Percentiles rank a stretch among this genome's conserved stretches.
phyloP scores from a whole-genome alignment of 2,888 invertebrate genomes.

The Helleia helle region DNA sequence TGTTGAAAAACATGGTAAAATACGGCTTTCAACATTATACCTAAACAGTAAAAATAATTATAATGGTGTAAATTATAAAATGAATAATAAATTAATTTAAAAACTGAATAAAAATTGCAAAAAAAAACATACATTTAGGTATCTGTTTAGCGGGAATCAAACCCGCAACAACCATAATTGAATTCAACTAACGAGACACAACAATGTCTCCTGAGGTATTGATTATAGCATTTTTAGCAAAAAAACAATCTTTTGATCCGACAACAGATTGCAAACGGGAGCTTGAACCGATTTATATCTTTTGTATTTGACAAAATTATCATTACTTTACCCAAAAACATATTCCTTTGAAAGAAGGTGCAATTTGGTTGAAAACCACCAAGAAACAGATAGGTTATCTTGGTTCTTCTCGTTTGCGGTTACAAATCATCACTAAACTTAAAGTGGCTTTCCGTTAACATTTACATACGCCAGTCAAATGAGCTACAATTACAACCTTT shows the following conservation, averaged over 20 bases:
- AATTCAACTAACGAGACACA: too few species aligned
- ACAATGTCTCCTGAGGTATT: neutral
- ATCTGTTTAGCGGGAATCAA: too few species aligned
- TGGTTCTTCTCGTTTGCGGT: neutral
- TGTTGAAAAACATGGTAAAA: too few species aligned
- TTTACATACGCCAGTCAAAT: neutral
- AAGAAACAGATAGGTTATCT: neutral
- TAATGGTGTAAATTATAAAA: too few species aligned
- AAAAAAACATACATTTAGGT: too few species aligned
- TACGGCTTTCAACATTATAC: too few species aligned
- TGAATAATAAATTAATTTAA: too few species aligned
- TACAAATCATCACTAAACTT: slow-evolving; percentile 4
- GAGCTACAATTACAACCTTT: too few species aligned
- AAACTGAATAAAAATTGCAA: too few species aligned
- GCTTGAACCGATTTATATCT: slow-evolving; percentile 27
- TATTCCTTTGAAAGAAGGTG: neutral
- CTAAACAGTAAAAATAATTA: too few species aligned
- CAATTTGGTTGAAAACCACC: neutral
- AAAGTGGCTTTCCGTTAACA: slow-evolving; percentile 3
- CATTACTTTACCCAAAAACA: neutral
- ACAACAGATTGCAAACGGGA: slow-evolving; percentile 38
- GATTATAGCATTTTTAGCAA: neutral
- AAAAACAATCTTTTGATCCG: neutral
- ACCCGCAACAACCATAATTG: too few species aligned
- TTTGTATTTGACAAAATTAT: slow-evolving; percentile 7